Percentiles rank a stretch among this genome's conserved stretches.
phyloP scores from a whole-genome alignment of 2,888 invertebrate genomes.

The Cynaeus angustus region DNA sequence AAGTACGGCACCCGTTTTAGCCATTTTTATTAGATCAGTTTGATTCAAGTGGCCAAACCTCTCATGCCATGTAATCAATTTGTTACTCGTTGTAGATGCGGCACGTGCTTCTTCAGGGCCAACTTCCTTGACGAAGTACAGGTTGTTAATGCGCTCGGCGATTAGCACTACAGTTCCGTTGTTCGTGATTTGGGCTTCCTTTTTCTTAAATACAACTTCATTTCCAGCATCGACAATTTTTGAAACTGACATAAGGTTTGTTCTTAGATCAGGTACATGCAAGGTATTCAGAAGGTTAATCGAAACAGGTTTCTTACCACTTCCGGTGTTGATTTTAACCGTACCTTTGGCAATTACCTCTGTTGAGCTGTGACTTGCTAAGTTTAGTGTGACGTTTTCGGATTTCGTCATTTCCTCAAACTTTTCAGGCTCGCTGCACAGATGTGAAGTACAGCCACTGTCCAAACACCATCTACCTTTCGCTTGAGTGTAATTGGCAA shows the following conservation, averaged over 20 bases:
- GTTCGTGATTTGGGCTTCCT: not conserved
- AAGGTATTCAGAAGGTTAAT: not conserved
- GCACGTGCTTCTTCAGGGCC: too few relatives aligned
- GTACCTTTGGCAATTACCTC: not conserved
- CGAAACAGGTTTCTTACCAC: not conserved
- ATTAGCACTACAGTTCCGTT: not conserved
- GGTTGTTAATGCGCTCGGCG: too few relatives aligned
- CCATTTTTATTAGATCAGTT: too few relatives aligned
- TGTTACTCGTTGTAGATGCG: too few relatives aligned
- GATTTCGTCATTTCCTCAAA: not conserved
- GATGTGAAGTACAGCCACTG: constrained; percentile 6
- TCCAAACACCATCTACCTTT: constrained; percentile 6
- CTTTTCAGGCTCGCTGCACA: not conserved
- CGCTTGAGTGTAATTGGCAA: too few relatives aligned
- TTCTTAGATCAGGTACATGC: constrained; percentile 10
- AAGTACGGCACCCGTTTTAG: too few relatives aligned
- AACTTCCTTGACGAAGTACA: too few relatives aligned
- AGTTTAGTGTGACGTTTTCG: not conserved
- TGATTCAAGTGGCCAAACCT: too few relatives aligned
- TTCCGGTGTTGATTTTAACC: not conserved
- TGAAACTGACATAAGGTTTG: constrained; percentile 2
- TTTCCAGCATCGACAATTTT: constrained; percentile 3
- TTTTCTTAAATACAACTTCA: not conserved
- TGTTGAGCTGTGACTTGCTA: not conserved
- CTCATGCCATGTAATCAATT: too few relatives aligned